phyloP scores from a whole-genome alignment of 1,140 invertebrate species.

The Bilobella aurantiaca region DNA sequence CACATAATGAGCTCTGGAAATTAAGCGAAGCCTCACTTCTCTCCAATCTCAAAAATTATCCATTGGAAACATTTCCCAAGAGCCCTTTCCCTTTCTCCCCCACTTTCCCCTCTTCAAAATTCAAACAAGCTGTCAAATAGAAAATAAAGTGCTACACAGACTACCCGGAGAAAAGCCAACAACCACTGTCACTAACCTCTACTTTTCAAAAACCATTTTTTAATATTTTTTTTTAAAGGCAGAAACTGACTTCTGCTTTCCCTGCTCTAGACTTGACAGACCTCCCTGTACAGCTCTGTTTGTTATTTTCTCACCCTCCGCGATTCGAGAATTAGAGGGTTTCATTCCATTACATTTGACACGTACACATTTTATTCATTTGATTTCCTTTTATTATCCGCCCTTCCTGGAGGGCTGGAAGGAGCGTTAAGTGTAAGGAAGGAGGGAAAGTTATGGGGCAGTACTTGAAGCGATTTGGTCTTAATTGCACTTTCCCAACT shows the following conservation, averaged over 20 bases:
- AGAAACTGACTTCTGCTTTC: neutral
- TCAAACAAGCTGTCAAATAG: too few species aligned
- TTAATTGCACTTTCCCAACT: conserved; percentile 7
- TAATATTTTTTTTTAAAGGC: neutral
- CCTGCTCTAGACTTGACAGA: neutral
- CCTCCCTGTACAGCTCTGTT: too few species aligned
- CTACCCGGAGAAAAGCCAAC: too few species aligned
- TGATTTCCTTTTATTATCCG: neutral
- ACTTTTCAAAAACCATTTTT: neutral
- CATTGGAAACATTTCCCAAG: too few species aligned
- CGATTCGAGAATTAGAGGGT: neutral
- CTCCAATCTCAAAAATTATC: too few species aligned
- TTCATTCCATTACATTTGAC: neutral
- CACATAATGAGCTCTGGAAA: neutral
- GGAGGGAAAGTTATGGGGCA: neutral
- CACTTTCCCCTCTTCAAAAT: neutral
- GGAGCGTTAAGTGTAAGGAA: too few species aligned
- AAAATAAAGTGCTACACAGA: too few species aligned
- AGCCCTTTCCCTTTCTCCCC: neutral
- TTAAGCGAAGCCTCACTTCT: too few species aligned
- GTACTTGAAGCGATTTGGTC: neutral
- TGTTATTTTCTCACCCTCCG: conserved; percentile 1
- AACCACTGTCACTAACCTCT: too few species aligned
- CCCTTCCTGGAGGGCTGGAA: neutral
- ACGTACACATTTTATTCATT: neutral